Conservation (phyloP, 2,797 vertebrate genomes). For the Crotalus adamanteus region DNA sequence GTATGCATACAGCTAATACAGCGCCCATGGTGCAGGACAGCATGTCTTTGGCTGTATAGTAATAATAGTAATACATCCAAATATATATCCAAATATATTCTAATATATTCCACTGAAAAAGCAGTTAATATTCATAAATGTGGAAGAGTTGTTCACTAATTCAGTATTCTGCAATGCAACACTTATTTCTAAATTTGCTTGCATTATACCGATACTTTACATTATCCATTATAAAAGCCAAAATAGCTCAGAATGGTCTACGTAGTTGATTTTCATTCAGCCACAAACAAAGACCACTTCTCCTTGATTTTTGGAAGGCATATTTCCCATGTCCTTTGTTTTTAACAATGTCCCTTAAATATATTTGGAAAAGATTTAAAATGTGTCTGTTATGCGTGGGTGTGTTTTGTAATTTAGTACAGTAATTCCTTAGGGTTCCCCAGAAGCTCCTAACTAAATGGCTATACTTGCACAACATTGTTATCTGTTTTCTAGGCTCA, state of each 20-base stretch:
- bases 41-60: not conserved
- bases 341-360: not conserved
- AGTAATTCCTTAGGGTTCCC: not conserved
- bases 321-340: not conserved
- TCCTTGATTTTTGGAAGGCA: not conserved
- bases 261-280: not conserved
- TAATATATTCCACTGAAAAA: not conserved
- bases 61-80: not conserved
- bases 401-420: not conserved
- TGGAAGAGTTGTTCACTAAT: not conserved
- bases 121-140: not conserved
- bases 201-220: not conserved
- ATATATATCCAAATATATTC: not conserved
- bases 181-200: not conserved
- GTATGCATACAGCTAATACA: not conserved
- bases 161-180: not conserved
- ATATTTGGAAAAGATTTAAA: not conserved
- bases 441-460: not conserved
- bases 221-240: not conserved
- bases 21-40: not conserved
- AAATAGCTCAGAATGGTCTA: not conserved
- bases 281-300: not conserved
- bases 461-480: not conserved
- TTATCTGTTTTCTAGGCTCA: not conserved
- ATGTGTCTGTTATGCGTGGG: not conserved